A percentile compares a stretch with the other conserved stretches of the same genome.
Conservation (phyloP, 2,888 invertebrate genomes). For the Helicoverpa assulta region DNA sequence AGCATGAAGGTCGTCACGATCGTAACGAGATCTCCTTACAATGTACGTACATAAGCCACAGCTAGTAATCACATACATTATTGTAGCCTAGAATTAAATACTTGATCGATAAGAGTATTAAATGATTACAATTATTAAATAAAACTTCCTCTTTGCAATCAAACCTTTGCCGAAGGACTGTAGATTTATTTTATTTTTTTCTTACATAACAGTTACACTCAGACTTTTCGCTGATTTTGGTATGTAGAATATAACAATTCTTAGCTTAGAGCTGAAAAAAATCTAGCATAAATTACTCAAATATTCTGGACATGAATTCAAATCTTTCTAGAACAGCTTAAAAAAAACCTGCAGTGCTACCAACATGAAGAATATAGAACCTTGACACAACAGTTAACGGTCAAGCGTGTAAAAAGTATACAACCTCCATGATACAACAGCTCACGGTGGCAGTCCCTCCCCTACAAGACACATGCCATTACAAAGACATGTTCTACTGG, state of each 20-base stretch:
- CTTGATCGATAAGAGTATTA: neutral
- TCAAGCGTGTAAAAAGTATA: slow-evolving; percentile 20
- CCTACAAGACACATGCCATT: slow-evolving; percentile 32
- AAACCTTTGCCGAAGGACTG: too few relatives aligned
- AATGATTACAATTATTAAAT: too few relatives aligned
- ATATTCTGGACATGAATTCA: too few relatives aligned
- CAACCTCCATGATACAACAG: slow-evolving; percentile 50
- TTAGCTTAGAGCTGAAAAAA: too few relatives aligned
- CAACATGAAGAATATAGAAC: slow-evolving; percentile 4
- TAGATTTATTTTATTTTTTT: too few relatives aligned
- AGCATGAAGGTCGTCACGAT: slow-evolving; percentile 52
- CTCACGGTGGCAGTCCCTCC: slow-evolving; percentile 49
- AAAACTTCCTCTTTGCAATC: too few relatives aligned
- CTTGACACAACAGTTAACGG: slow-evolving; percentile 25
- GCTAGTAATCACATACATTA: neutral
- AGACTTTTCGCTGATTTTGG: too few relatives aligned
- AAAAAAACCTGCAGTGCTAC: neutral
- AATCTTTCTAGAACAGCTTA: too few relatives aligned
- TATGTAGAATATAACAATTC: too few relatives aligned
- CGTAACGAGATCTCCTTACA: slow-evolving; percentile 22
- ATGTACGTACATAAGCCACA: slow-evolving; percentile 32
- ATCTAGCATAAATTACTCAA: too few relatives aligned
- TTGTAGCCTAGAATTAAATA: neutral
- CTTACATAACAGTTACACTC: too few relatives aligned
- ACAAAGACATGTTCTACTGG: slow-evolving; percentile 45